These are phyloP conservation scores for Tribolium madens DNA, from an alignment of 1,140 invertebrate genomes.

Conservation along the genomic window DNA sequence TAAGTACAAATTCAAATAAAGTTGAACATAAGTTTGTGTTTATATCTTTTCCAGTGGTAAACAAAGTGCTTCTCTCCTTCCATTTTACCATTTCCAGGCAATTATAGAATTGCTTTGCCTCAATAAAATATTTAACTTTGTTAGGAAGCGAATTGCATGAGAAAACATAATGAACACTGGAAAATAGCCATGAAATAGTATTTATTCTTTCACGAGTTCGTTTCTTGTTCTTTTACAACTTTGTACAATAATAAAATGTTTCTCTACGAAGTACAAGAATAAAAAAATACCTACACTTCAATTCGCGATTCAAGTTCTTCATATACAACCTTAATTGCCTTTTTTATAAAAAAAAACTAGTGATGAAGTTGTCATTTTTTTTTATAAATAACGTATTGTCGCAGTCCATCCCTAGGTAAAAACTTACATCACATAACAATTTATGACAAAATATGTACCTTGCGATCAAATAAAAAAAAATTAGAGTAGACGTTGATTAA, in stretches of 20 bases:
- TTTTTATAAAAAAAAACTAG: too few species aligned
- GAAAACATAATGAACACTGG: slow-evolving; percentile 51
- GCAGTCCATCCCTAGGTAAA: too few species aligned
- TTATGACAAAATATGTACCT: too few species aligned
- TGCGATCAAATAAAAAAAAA: too few species aligned
- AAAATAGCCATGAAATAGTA: slow-evolving; percentile 51
- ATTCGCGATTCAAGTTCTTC: too few species aligned
- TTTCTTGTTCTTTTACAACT: slow-evolving; percentile 47
- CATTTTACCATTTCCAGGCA: slow-evolving; percentile 42
- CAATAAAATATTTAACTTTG: slow-evolving; percentile 52
- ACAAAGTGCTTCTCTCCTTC: slow-evolving; percentile 40
- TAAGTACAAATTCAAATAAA: slow-evolving; percentile 50
- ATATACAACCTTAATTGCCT: too few species aligned
- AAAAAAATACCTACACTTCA: too few species aligned
- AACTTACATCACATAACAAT: too few species aligned
- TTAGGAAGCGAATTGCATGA: slow-evolving; percentile 49
- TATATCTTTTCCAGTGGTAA: slow-evolving; percentile 44
- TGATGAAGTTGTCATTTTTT: too few species aligned
- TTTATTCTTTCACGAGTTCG: slow-evolving; percentile 50
- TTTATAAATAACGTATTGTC: too few species aligned
- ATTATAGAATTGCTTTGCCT: slow-evolving; percentile 50
- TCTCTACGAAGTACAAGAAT: slow-evolving; percentile 26
- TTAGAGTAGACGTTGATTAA: too few species aligned
- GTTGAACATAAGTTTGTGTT: slow-evolving; percentile 49
- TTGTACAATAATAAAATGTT: slow-evolving; percentile 43